Conservation (phyloP, 2,888 invertebrate species). For the Diarsia dahlii region DNA sequence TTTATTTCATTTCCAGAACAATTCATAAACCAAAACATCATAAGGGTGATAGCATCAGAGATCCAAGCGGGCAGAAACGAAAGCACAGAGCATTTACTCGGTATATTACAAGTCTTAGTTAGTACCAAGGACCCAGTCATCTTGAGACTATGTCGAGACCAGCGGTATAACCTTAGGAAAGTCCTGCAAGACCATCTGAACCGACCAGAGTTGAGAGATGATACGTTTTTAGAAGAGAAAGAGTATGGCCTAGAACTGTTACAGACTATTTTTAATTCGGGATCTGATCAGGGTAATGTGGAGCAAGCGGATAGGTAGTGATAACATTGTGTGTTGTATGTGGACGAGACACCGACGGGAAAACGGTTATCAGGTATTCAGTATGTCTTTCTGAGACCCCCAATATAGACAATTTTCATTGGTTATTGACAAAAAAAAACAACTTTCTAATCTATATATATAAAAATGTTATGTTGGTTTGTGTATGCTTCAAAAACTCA, state of each 20-base stretch:
- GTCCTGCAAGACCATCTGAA: slow-evolving; percentile 73
- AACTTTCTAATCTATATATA: too few relatives aligned
- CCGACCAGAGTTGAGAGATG: slow-evolving; percentile 72
- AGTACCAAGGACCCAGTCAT: slow-evolving; percentile 69
- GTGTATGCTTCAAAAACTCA: too few relatives aligned
- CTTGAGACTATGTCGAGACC: slow-evolving; percentile 74
- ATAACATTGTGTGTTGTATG: neutral
- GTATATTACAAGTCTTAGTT: slow-evolving; percentile 73
- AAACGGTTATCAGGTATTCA: too few relatives aligned
- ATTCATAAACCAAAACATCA: slow-evolving; percentile 77
- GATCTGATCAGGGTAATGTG: slow-evolving; percentile 53
- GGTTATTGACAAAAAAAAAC: too few relatives aligned
- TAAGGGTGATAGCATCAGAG: slow-evolving; percentile 71
- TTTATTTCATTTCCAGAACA: slow-evolving; percentile 73
- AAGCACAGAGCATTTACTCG: slow-evolving; percentile 81
- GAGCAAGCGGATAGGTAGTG: slow-evolving; percentile 80
- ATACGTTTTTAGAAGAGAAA: slow-evolving; percentile 79
- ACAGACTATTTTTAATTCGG: slow-evolving; percentile 57
- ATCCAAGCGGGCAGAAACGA: slow-evolving; percentile 73
- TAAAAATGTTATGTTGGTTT: too few relatives aligned
- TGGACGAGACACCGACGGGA: too few relatives aligned
- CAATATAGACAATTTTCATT: too few relatives aligned
- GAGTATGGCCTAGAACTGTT: slow-evolving; percentile 76
- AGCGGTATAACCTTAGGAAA: slow-evolving; percentile 69
- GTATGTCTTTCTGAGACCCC: too few relatives aligned